Base-by-base conservation (phyloP, 2,113 vertebrate genomes). In the Nycticorax nycticorax region DNA sequence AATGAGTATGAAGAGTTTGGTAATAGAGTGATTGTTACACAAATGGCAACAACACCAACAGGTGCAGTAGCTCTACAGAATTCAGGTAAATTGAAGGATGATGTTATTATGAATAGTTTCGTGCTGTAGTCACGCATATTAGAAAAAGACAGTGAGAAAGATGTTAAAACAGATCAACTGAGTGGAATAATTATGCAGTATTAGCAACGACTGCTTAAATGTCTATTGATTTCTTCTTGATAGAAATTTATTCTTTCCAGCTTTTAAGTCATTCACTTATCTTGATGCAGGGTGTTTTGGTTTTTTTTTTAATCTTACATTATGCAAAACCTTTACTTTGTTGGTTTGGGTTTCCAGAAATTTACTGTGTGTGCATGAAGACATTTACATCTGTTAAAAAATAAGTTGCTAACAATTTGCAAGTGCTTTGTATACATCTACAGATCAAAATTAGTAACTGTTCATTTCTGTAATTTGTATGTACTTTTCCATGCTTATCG, bases 1-100 rank as follows among this genome's bases (percentile, higher is more conserved):
- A 98, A 97, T 95, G 98, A 98, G 59, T 99, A 98, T 97, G 99
- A 99, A 96, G 99, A 99, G 79, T 99, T 98, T 97, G 99, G 96
- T 60, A 99, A 98, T 14, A 98, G 98, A 60, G 98, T 99, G 91
- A 99, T 99, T 97, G 96, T 99, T 93, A 98, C 99, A 30, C 99
- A 99, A 96, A 97, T 99, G 73, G 99, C 99, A 68, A 98, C 99
- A 21, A 99, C 98, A 50, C 98, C 99, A 78, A 97, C 98, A 30
- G 99, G 99, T 35, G 98, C 98, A 78, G 86, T 95, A 87, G 99
- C 99, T 63, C 92, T 99, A 15, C 98, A 95, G 75, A 98, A 79
- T 96, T 99, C 99, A 97, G 99, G 99, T 99, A 98, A 90, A 76
- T 64, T 67, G 53, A 83, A 69, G 19, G 72, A 79, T 33, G 8